phyloP scores from a whole-genome alignment of 2,797 vertebrate genomes.

The Myoxocephalus aenaeus region DNA sequence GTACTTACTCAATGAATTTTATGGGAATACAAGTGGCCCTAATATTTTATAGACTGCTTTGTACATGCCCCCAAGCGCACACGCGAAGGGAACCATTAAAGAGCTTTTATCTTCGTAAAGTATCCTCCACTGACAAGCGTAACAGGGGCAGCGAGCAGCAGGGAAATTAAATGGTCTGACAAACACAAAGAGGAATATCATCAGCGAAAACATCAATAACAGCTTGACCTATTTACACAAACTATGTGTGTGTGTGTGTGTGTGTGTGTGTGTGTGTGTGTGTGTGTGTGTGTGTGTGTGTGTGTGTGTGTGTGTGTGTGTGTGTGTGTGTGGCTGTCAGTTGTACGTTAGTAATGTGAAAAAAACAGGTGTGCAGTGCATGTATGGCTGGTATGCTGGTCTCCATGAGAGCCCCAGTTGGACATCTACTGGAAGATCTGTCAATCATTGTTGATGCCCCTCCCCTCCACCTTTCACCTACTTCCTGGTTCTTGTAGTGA shows the following conservation, averaged over 20 bases:
- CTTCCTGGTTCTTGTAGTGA: slow-evolving; percentile 46
- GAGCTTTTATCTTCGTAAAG: slow-evolving; percentile 13
- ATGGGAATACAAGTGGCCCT: slow-evolving; percentile 8
- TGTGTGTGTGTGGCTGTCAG: not conserved
- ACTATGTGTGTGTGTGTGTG: not conserved
- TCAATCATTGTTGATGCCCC: slow-evolving; percentile 71
- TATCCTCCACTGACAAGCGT: not conserved
- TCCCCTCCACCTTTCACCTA: slow-evolving; percentile 73
- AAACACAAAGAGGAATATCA: slow-evolving; percentile 32
- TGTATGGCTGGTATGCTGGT: not conserved
- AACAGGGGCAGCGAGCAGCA: not conserved
- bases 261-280: not conserved
- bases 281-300: not conserved
- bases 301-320: not conserved
- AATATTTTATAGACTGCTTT: slow-evolving; percentile 19
- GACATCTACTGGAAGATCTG: slow-evolving; percentile 51
- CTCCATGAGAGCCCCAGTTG: slow-evolving; percentile 16
- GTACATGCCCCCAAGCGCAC: not conserved
- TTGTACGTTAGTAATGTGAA: not conserved
- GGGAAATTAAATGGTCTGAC: slow-evolving; percentile 24
- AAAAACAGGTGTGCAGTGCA: slow-evolving; percentile 1
- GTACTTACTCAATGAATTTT: slow-evolving; percentile 22
- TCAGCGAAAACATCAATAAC: slow-evolving; percentile 23
- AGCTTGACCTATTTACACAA: slow-evolving; percentile 29
- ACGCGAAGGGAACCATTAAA: not conserved